Evolutionary conservation across 35 echinoderm and acorn worm genomes (phyloP), one percentile per base, ranked within the genome.

Genomic region (Lytechinus pictus): DNA sequence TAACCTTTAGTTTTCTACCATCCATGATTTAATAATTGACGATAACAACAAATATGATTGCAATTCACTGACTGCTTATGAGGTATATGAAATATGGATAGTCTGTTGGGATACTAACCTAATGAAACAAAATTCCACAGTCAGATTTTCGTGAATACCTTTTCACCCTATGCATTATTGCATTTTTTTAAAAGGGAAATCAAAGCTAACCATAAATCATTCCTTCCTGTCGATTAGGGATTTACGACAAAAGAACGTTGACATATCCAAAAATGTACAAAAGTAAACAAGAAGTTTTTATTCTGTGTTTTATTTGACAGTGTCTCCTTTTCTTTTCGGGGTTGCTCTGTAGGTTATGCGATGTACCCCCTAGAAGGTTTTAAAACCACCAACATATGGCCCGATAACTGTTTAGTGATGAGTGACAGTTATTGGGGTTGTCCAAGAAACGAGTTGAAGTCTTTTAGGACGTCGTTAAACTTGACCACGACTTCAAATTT

Each of bases 401-500:
- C 92, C 52, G 52, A 54, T 93, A 57, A 55, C 88, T 55, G 27
- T 93, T 27, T 54, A 54, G 92, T 57, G 92, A 57, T 57, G 92
- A 93, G 54, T 93, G 92, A 93, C 88, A 90, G 28, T 28, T 54
- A 27, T 57, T 93, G 52, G 52, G 92, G n/a, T 93, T 54, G 92
- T 93, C 92, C n/a, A 54, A 93, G 52, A 57, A 93, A 93, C 55
- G 52, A 33, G 54, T 54, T 55, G 54, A 28, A 27, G 92, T 93
- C 92, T 27, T 93, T 54, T 28, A 57, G 53, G 53, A 93, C 92
- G 54, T 93, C 92, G 92, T 57, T 93, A 54, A 93, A 93, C 92
- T 93, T 93, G 92, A 93, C 92, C 92, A 93, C 92, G 92, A 93
- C 54, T 93, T 93, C 92, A 93, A 54, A 57, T 27, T 55, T 93